These are phyloP conservation scores for Trilocha varians DNA, from an alignment of 2,888 invertebrate species.

Conservation along the genomic window DNA sequence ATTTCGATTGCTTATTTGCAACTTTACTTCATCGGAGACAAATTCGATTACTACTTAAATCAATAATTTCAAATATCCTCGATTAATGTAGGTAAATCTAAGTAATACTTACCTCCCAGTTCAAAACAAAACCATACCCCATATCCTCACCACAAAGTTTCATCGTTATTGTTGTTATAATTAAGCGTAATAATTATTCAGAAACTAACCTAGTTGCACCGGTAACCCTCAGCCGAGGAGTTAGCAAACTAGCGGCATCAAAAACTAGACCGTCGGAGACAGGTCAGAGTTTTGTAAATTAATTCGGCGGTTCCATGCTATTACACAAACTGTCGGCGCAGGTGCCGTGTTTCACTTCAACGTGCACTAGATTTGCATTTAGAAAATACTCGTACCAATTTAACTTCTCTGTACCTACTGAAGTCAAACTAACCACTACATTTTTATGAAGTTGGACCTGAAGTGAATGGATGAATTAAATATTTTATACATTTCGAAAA, in stretches of 20 bases:
- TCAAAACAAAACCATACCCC: slow-evolving; percentile 19
- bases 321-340: slow-evolving; percentile 67
- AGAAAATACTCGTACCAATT: slow-evolving; percentile 61
- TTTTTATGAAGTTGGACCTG: too few relatives aligned
- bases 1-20: too few relatives aligned
- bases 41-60: too few relatives aligned
- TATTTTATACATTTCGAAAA: too few relatives aligned
- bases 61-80: too few relatives aligned
- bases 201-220: slow-evolving; percentile 23
- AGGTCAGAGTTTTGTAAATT: slow-evolving; percentile 65
- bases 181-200: slow-evolving; percentile 26
- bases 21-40: too few relatives aligned
- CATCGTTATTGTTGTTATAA: slow-evolving; percentile 5
- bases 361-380: slow-evolving; percentile 54
- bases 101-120: too few relatives aligned
- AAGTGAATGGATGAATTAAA: too few relatives aligned
- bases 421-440: slow-evolving; percentile 50
- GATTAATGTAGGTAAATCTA: too few relatives aligned
- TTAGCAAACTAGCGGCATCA: slow-evolving; percentile 31
- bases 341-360: slow-evolving; percentile 49
- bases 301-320: slow-evolving; percentile 65
- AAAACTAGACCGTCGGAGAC: slow-evolving; percentile 55
- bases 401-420: slow-evolving; percentile 57
- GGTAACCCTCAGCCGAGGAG: slow-evolving; percentile 1
- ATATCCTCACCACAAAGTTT: not conserved